Evolutionary conservation across 1,140 invertebrate genomes (phyloP).

Genomic region (Penaeus vannamei): DNA sequence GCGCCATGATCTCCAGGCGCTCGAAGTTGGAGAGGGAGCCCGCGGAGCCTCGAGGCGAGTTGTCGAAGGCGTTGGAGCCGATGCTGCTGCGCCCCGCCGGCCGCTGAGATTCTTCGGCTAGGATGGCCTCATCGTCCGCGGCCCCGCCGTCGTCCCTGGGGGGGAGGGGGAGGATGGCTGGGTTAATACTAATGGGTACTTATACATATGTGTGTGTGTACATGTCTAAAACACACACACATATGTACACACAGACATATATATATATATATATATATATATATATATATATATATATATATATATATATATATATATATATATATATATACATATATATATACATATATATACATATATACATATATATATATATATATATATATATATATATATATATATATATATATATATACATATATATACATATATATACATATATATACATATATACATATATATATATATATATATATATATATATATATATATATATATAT

Average conservation of each 20-base stretch:
- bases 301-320: background rate
- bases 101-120: no score
- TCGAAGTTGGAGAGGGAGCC: constrained; percentile 9
- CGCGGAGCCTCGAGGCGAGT: constrained; percentile 39
- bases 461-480: constrained; percentile 34
- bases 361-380: background rate
- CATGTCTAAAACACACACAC: background rate
- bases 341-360: background rate
- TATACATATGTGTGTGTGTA: background rate
- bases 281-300: background rate
- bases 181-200: background rate
- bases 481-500: background rate
- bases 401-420: background rate
- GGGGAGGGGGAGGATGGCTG: background rate
- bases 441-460: constrained; percentile 7
- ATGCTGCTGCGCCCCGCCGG: constrained; percentile 31
- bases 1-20: constrained; percentile 48
- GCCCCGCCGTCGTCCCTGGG: background rate
- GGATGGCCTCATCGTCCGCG: background rate
- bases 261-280: background rate
- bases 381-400: background rate
- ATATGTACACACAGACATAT: background rate
- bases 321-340: background rate
- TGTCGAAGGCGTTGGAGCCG: background rate
- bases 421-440: background rate